Percentiles rank a stretch among this genome's conserved stretches.
Evolutionary conservation across 1,140 invertebrate genomes (phyloP).

Genomic region (Penaeus japonicus): DNA sequence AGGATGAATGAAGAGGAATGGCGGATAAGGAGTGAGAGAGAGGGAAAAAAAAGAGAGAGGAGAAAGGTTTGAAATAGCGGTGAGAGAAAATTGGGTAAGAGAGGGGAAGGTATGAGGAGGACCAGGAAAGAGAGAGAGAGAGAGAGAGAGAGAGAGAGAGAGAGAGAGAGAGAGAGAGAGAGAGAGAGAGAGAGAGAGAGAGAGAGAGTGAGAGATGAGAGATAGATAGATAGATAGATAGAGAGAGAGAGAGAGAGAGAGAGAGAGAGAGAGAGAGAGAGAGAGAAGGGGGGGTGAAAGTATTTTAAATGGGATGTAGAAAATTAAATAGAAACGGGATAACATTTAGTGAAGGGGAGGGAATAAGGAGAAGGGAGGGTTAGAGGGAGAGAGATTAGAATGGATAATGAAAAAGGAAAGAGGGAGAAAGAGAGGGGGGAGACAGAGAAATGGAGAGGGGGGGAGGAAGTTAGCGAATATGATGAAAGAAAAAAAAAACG

Average conservation of each 20-base stretch:
- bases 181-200: not conserved
- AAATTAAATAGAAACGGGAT: no score
- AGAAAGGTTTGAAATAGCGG: not conserved
- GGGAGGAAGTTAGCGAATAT: no score
- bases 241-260: not conserved
- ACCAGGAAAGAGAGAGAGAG: not conserved
- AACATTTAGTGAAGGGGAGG: no score
- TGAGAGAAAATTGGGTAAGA: not conserved
- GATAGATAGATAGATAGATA: no score
- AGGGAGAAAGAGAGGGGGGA: no score
- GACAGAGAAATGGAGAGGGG: no score
- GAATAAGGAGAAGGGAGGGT: no score
- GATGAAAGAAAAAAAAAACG: no score
- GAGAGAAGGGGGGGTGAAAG: not conserved
- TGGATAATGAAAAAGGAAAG: no score
- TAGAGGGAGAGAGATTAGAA: no score
- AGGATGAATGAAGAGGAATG: slow-evolving; percentile 13
- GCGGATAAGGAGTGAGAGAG: slow-evolving; percentile 15
- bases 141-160: not conserved
- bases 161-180: not conserved
- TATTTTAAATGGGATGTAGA: no score
- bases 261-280: slow-evolving; percentile 20
- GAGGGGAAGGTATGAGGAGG: not conserved
- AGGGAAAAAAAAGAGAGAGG: not conserved
- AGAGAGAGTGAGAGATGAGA: not conserved